Percentiles rank a stretch among this genome's conserved stretches.
These are phyloP conservation scores for Drymodes brunneopygia DNA, from an alignment of 2,113 vertebrate species.

Conservation along the genomic window DNA sequence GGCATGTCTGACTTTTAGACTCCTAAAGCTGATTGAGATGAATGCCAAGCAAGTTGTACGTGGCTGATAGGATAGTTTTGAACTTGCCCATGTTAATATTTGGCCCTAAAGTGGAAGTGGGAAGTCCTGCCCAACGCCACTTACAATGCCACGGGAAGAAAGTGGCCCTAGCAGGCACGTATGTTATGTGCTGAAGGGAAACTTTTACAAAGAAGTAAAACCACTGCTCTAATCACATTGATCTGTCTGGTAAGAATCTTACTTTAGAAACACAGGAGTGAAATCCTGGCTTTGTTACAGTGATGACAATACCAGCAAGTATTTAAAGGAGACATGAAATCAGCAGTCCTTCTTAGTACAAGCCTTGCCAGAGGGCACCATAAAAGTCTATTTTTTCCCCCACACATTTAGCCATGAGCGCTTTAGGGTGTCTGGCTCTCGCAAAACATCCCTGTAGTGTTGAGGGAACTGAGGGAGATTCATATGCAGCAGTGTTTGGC, in stretches of 20 bases:
- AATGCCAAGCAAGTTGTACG: neutral
- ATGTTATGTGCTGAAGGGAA: neutral
- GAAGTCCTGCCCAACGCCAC: neutral
- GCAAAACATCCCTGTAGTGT: neutral
- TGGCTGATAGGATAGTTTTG: neutral
- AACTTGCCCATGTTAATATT: neutral
- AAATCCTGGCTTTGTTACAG: neutral
- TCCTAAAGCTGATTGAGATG: neutral
- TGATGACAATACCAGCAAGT: neutral
- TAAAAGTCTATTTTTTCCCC: neutral
- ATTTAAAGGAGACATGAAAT: neutral
- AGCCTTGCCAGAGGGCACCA: neutral
- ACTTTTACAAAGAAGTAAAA: neutral
- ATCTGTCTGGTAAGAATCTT: neutral
- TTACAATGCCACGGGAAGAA: neutral
- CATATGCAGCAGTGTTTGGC: neutral
- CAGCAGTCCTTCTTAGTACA: neutral
- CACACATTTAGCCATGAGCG: neutral
- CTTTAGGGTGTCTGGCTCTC: neutral
- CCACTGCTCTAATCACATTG: neutral
- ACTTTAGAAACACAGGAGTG: neutral
- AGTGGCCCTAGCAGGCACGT: neutral
- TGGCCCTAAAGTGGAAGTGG: neutral
- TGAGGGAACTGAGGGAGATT: neutral
- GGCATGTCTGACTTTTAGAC: neutral